These are phyloP conservation scores for Sepiola atlantica DNA, from an alignment of 2,888 invertebrate genomes.

Conservation along the genomic window DNA sequence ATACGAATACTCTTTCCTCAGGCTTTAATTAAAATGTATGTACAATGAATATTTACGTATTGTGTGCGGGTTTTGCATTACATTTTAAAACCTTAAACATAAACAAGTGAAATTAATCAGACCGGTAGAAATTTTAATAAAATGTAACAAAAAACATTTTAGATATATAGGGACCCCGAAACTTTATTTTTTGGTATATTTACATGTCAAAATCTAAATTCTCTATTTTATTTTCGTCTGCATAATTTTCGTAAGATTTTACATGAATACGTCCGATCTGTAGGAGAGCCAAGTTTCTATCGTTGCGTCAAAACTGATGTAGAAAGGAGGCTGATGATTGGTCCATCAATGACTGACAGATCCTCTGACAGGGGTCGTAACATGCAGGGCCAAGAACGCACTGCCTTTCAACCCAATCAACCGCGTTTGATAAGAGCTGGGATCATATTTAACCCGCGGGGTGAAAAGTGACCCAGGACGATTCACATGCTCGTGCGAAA, in stretches of 20 bases:
- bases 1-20: no score
- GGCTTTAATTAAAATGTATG: no score
- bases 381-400: neutral
- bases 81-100: no score
- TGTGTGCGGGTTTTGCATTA: no score
- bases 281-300: neutral
- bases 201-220: no score
- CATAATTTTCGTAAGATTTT: neutral
- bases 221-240: neutral
- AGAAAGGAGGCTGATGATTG: neutral
- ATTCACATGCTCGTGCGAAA: neutral
- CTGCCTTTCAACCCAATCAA: neutral
- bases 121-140: no score
- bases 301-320: neutral
- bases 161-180: no score
- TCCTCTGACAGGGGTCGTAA: neutral
- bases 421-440: neutral
- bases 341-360: neutral
- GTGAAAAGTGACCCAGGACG: neutral
- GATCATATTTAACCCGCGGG: neutral
- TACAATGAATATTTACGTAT: no score
- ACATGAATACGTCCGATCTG: neutral
- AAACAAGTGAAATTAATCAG: no score
- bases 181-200: no score
- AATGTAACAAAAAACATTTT: no score